These are phyloP conservation scores for Mesochorus sp. DNA, from an alignment of 2,888 invertebrate species.

Conservation along the genomic window DNA sequence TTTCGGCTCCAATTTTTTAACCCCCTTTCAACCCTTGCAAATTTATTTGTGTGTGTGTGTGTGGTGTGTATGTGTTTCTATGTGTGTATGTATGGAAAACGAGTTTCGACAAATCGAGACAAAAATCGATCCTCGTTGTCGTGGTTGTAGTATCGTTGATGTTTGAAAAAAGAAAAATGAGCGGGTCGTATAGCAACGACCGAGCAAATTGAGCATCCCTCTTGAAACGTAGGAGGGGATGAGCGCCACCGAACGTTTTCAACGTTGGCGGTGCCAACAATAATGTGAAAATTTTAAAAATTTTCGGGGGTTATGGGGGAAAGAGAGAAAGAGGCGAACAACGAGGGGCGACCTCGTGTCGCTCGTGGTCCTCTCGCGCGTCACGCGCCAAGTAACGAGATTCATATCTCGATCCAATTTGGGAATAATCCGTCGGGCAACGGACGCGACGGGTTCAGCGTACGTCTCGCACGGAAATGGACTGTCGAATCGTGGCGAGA, in stretches of 20 bases:
- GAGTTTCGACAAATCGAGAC: conserved; percentile 57
- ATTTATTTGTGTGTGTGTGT: too few relatives aligned
- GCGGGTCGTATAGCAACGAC: conserved; percentile 42
- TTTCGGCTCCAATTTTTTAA: too few relatives aligned
- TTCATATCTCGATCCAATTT: conserved; percentile 79
- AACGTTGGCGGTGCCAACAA: conserved; percentile 77
- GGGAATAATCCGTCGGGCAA: conserved; percentile 65
- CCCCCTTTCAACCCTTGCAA: too few relatives aligned
- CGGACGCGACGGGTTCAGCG: conserved; percentile 73
- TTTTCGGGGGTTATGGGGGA: too few relatives aligned
- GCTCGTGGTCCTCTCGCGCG: conserved; percentile 20
- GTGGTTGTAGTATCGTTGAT: too few relatives aligned
- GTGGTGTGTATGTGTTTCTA: too few relatives aligned
- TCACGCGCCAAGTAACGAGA: conserved; percentile 78
- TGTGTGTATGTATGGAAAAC: too few relatives aligned
- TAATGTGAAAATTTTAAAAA: too few relatives aligned
- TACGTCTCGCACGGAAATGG: conserved; percentile 80
- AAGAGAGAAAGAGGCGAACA: too few relatives aligned
- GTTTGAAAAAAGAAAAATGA: conserved; percentile 55
- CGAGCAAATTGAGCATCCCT: conserved; percentile 63
- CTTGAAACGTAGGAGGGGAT: conserved; percentile 60
- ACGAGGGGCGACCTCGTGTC: too few relatives aligned
- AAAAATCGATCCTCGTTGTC: too few relatives aligned
- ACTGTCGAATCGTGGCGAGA: too few relatives aligned
- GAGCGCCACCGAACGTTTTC: conserved; percentile 77